These are phyloP conservation scores for Lasioglossum malachurum DNA, from an alignment of 2,888 invertebrate species.

Conservation along the genomic window DNA sequence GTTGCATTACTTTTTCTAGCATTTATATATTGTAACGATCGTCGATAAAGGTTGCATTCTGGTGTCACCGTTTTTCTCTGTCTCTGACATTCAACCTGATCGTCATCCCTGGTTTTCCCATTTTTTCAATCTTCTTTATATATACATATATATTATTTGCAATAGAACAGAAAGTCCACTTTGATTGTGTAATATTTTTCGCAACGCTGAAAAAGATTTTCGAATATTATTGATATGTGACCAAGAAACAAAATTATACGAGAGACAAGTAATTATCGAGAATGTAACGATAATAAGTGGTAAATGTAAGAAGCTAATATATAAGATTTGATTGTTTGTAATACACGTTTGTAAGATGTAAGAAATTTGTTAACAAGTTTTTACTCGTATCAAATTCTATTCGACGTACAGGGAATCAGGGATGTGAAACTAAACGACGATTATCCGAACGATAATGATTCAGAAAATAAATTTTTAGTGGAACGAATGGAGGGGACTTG, in stretches of 20 bases:
- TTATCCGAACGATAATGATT: conserved; percentile 46
- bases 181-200: background rate
- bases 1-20: conserved; percentile 19
- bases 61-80: conserved; percentile 7
- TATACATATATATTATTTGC: background rate
- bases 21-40: conserved; percentile 16
- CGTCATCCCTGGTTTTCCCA: conserved; percentile 30
- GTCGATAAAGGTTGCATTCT: conserved; percentile 17
- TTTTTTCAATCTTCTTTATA: background rate
- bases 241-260: conserved; percentile 13
- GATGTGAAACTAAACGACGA: conserved; percentile 46
- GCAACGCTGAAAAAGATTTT: conserved; percentile 1
- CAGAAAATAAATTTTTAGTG: conserved; percentile 10
- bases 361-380: conserved; percentile 31
- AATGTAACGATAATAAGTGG: conserved; percentile 29
- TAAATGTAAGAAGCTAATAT: conserved; percentile 22
- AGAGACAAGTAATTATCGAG: conserved; percentile 8
- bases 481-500: background rate
- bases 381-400: conserved; percentile 21
- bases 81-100: conserved; percentile 12
- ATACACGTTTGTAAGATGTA: conserved; percentile 27
- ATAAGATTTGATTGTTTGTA: conserved; percentile 24
- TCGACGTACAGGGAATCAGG: conserved; percentile 36
- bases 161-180: background rate
- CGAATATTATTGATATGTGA: conserved; percentile 24